Conservation (phyloP, 1,140 invertebrate genomes). For the Philopotamus ludificatus region DNA sequence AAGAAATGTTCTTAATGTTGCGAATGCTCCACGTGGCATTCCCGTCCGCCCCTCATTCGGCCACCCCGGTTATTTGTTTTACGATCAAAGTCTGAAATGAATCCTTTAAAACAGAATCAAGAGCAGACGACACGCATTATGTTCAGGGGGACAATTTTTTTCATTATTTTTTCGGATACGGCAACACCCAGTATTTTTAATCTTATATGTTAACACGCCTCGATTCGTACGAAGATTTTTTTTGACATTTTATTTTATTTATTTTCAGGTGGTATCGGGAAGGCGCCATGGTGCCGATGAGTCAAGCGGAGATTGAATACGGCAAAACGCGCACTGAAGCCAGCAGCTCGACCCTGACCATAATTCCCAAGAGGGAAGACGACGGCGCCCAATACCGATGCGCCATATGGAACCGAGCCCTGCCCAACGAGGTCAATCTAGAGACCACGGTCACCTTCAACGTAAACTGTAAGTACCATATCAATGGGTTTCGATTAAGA, state of each 20-base stretch:
- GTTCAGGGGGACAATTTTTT: background rate
- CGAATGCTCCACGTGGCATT: background rate
- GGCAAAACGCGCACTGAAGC: constrained; percentile 68
- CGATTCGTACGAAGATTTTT: background rate
- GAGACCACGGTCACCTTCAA: constrained; percentile 76
- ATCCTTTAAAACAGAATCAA: constrained; percentile 27
- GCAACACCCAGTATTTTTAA: background rate
- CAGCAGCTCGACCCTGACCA: constrained; percentile 69
- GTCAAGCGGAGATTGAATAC: constrained; percentile 61
- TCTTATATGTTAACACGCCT: background rate
- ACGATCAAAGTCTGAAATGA: constrained; percentile 30
- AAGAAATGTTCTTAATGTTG: background rate
- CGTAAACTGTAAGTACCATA: constrained; percentile 80
- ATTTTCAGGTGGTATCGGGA: constrained; percentile 67
- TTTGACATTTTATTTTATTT: constrained; percentile 11
- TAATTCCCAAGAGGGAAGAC: constrained; percentile 78
- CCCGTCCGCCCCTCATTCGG: background rate
- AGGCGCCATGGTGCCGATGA: constrained; percentile 64
- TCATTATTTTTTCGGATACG: background rate
- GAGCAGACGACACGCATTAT: constrained; percentile 20
- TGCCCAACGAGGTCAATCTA: constrained; percentile 74
- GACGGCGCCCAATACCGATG: constrained; percentile 80
- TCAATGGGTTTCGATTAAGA: no score
- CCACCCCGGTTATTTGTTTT: constrained; percentile 23
- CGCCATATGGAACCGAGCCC: constrained; percentile 84